Evolutionary conservation across 64 coral and sea anemone genomes (phyloP).

Genomic region (Pocillopora damicornis): DNA sequence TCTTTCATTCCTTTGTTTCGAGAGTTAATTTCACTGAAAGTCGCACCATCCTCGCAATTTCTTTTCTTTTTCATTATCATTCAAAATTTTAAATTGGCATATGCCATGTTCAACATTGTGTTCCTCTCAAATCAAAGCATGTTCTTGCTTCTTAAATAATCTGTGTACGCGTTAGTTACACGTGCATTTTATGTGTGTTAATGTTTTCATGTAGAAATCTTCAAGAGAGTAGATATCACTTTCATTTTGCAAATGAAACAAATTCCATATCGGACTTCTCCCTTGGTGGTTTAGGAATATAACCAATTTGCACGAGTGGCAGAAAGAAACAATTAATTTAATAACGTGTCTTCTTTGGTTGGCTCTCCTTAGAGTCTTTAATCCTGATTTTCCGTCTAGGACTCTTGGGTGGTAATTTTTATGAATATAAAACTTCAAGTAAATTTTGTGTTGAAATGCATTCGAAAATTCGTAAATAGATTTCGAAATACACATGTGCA

Average conservation of each 20-base stretch:
- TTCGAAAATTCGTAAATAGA: background rate
- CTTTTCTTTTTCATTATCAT: too few relatives aligned
- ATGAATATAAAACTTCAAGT: background rate
- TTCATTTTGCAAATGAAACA: conserved; percentile 5
- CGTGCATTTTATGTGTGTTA: too few relatives aligned
- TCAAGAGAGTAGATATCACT: background rate
- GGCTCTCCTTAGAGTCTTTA: background rate
- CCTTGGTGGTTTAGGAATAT: conserved; percentile 3
- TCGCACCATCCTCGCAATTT: background rate
- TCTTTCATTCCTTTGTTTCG: background rate
- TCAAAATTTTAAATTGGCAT: too few relatives aligned
- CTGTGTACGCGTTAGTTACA: too few relatives aligned
- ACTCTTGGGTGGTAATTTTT: background rate
- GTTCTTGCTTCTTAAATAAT: background rate
- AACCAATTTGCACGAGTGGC: background rate
- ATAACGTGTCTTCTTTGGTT: background rate
- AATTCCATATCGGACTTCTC: conserved; percentile 13
- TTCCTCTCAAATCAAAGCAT: background rate
- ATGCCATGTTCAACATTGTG: background rate
- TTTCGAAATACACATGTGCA: background rate
- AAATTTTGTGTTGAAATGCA: background rate
- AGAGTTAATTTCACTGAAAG: conserved; percentile 9
- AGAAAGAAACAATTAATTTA: conserved; percentile 13
- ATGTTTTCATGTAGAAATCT: too few relatives aligned
- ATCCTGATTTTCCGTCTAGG: background rate